Percentiles rank a stretch among this genome's conserved stretches.
Evolutionary conservation across 2,113 vertebrate genomes (phyloP).

Genomic region (Barnardius zonarius): DNA sequence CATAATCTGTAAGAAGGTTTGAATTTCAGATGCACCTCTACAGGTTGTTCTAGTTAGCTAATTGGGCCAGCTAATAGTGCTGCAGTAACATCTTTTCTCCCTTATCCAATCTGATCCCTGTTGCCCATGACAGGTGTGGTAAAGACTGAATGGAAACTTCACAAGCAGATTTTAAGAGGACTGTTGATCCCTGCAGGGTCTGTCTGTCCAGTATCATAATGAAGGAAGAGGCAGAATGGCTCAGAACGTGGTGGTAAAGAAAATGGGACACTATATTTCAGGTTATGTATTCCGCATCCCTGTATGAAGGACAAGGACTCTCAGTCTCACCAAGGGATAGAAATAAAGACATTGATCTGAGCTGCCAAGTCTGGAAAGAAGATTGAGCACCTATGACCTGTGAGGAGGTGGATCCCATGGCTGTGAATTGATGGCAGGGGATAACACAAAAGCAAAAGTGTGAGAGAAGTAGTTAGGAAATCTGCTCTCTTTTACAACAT

Average conservation of each 20-base stretch:
- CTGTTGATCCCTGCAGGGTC: not conserved
- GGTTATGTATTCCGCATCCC: not conserved
- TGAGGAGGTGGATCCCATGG: not conserved
- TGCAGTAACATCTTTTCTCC: not conserved
- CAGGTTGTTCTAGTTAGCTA: not conserved
- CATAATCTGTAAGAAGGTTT: not conserved
- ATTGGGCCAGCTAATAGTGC: not conserved
- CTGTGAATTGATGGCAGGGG: not conserved
- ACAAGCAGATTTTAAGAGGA: not conserved
- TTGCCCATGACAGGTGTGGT: not conserved
- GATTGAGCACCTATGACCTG: not conserved
- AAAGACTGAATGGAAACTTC: not conserved
- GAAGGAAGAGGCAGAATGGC: not conserved
- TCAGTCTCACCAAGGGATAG: not conserved
- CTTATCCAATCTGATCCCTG: not conserved
- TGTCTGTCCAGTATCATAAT: rapidly evolving
- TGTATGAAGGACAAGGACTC: not conserved
- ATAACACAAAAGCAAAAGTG: not conserved
- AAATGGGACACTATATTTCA: rapidly evolving
- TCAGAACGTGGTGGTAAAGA: not conserved
- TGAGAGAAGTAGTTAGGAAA: not conserved
- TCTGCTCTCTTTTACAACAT: not conserved
- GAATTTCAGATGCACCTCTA: not conserved
- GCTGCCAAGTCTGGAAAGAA: not conserved
- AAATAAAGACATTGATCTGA: not conserved